phyloP scores from a whole-genome alignment of 2,113 vertebrate species.

The Charina bottae region DNA sequence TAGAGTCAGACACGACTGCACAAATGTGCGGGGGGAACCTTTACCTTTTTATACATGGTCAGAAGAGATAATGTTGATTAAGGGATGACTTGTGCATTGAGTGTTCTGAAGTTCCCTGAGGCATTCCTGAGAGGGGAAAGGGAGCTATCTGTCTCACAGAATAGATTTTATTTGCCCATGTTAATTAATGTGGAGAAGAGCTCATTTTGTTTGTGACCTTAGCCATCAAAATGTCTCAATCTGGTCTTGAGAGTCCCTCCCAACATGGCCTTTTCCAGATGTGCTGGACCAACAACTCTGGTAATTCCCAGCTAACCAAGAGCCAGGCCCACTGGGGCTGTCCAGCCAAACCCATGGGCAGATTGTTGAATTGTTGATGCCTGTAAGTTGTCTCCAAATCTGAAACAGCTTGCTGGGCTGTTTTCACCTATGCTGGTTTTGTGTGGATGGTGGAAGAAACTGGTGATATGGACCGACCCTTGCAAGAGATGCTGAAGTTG shows the following conservation, averaged over 20 bases:
- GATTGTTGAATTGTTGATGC: too few species aligned
- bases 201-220: too few species aligned
- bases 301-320: too few species aligned
- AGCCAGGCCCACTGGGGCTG: too few species aligned
- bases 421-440: background rate
- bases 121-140: background rate
- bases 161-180: background rate
- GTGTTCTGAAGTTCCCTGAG: background rate
- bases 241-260: background rate
- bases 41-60: background rate
- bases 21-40: too few species aligned
- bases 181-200: background rate
- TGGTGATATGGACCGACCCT: background rate
- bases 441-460: background rate
- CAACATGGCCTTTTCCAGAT: too few species aligned
- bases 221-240: background rate
- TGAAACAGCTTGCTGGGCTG: background rate
- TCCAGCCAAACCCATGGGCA: too few species aligned
- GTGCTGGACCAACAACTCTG: too few species aligned
- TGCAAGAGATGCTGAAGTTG: background rate
- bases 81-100: background rate
- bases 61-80: background rate
- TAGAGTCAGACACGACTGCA: too few species aligned
- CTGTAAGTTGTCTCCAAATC: background rate
- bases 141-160: background rate